A percentile compares a stretch with the other conserved stretches of the same genome.
Evolutionary conservation across 2,888 invertebrate species (phyloP).

Genomic region (Lepidonotus clava): DNA sequence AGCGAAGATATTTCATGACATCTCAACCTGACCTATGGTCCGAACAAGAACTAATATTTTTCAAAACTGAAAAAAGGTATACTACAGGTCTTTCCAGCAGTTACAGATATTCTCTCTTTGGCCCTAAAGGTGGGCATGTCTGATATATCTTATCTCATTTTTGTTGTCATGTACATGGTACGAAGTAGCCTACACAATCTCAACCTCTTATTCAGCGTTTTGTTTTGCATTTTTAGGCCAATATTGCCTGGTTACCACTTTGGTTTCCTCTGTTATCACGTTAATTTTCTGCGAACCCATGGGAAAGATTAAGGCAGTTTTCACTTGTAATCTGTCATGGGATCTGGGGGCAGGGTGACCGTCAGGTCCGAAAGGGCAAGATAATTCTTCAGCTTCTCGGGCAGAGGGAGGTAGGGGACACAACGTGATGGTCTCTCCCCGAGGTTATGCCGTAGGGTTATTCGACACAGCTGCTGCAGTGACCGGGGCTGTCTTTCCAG

Average conservation of each 20-base stretch:
- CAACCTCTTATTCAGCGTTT: not conserved
- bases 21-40: no score
- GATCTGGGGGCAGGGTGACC: conserved; percentile 1
- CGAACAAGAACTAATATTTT: no score
- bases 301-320: not conserved
- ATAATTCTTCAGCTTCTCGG: conserved; percentile 67
- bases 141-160: no score
- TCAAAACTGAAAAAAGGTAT: no score
- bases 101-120: no score
- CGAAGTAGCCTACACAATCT: not conserved
- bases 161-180: not conserved
- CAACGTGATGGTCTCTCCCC: conserved; percentile 64
- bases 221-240: not conserved
- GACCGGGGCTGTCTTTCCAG: conserved; percentile 65
- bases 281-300: not conserved
- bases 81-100: no score
- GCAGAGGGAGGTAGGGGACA: conserved; percentile 64
- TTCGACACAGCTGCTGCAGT: conserved; percentile 68
- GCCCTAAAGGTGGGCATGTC: no score
- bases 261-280: not conserved
- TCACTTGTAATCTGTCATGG: conserved; percentile 34
- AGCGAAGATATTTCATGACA: no score
- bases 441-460: conserved; percentile 63
- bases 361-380: conserved; percentile 64
- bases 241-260: not conserved